Percentiles rank a stretch among this genome's conserved stretches.
Evolutionary conservation across 2,797 vertebrate species (phyloP).

Genomic region (Craterocephalus amniculus): DNA sequence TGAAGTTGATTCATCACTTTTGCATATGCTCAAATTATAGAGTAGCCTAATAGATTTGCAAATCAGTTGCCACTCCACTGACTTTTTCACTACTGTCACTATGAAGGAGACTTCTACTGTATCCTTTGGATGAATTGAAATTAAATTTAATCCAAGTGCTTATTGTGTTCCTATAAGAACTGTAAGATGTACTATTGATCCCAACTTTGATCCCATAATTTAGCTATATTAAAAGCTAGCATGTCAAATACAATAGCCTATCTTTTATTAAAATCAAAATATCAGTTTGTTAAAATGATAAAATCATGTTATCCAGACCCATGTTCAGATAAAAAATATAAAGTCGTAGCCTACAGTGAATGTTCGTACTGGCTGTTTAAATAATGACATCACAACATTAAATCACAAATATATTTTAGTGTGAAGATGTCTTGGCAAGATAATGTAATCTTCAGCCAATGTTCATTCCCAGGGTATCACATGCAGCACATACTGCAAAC

Average conservation of each 20-base stretch:
- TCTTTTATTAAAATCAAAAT: not conserved
- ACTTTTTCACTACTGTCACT: not conserved
- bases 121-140: conserved; percentile 3
- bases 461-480: too few relatives aligned
- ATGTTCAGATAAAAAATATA: not conserved
- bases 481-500: too few relatives aligned
- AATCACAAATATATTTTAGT: not conserved
- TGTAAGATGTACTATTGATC: not conserved
- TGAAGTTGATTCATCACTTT: not conserved
- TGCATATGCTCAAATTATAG: not conserved
- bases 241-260: not conserved
- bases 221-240: not conserved
- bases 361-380: not conserved
- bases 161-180: not conserved
- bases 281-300: not conserved
- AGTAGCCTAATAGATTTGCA: not conserved
- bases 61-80: not conserved
- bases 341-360: not conserved
- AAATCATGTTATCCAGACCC: not conserved
- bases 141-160: not conserved
- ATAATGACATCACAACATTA: not conserved
- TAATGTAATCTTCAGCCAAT: not conserved
- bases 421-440: too few relatives aligned
- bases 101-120: not conserved
- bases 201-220: not conserved